Evolutionary conservation across 30 jellyfish, hydroid and myxozoan genomes (phyloP).

Genomic region (Hydractinia echinata): DNA sequence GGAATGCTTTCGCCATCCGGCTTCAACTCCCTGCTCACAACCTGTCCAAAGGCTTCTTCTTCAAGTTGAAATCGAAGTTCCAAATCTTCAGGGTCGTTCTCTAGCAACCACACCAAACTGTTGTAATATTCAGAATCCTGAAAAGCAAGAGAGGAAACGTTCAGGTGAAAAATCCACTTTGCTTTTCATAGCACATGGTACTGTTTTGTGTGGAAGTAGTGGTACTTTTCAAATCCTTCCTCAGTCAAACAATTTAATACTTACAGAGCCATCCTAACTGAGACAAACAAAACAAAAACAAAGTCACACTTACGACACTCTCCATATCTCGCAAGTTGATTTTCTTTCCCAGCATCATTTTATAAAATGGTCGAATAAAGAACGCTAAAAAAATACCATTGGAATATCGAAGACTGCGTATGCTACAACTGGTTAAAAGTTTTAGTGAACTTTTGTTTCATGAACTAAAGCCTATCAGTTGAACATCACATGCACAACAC

Average conservation of each 20-base stretch:
- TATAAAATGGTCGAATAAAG: constrained; percentile 95
- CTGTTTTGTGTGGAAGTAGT: too few species aligned
- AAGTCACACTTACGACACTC: constrained; percentile 73
- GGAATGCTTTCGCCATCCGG: constrained; percentile 69
- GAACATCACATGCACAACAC: neutral
- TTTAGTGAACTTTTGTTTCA: too few species aligned
- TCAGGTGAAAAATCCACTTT: too few species aligned
- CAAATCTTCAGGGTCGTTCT: constrained; percentile 83
- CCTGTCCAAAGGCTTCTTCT: constrained; percentile 81
- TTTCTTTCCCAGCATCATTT: constrained; percentile 89
- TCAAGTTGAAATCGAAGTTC: constrained; percentile 88
- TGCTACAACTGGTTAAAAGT: too few species aligned
- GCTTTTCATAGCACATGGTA: too few species aligned
- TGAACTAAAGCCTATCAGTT: too few species aligned
- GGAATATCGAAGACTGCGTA: neutral
- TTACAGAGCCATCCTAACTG: too few species aligned
- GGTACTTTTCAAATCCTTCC: too few species aligned
- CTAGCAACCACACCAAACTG: constrained; percentile 92
- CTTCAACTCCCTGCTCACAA: constrained; percentile 64
- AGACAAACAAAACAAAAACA: too few species aligned
- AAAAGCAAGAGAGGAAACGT: neutral
- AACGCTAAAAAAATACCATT: constrained; percentile 58
- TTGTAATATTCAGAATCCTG: constrained; percentile 91
- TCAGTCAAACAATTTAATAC: too few species aligned
- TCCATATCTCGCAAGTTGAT: constrained; percentile 85